Base-by-base conservation (phyloP, 2,888 invertebrate genomes). In the Drosophila aldrichi region DNA sequence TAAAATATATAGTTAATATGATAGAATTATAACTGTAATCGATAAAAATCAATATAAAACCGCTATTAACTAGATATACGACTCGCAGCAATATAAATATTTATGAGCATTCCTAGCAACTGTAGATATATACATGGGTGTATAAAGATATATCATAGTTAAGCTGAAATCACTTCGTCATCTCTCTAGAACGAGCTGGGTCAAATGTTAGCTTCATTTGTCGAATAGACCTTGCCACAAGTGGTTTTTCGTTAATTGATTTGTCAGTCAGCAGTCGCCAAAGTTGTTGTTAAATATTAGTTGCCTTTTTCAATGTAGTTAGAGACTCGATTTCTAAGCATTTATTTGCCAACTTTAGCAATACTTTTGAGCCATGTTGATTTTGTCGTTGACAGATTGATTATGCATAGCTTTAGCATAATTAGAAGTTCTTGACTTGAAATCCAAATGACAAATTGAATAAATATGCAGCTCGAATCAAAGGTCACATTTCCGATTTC, bases 171-270 rank as follows among this genome's bases (percentile, higher is more conserved):
- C 32, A 66, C 52, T 36, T 5, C 38, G 16, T 18, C 58, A 55
- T 38, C 43, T n/a, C 54, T 59, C n/a, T 18, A 36, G 0, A 43
- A 16, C 34, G 40, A 18, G 54, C 2, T 51, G 49, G 56, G 56
- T 29, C 44, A 56, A 64, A 64, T 55, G 70, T 29, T 40, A 60
- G 52, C 49, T 18, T 49, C n/a, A 46, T 22, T 48, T 34, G 54
- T 8, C 4, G 43, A 18, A 41, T 20, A 54, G 22, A 52, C 18
- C 16, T 43, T 29, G 46, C 48, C 57, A 58, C 68, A 52, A 46
- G 40, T 40, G 58, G 32, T 46, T 63, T 40, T 55, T 46, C 16
- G 58, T 59, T 77, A 73, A 74, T 74, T 74, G 74, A 73, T 73
- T 77, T 74, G 66, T 58, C 36, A 77, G 66, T 44, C 29, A 22